A percentile compares a stretch with the other conserved stretches of the same genome.
These are phyloP conservation scores for Copidosoma aretas DNA, from an alignment of 2,888 invertebrate genomes.

Conservation along the genomic window DNA sequence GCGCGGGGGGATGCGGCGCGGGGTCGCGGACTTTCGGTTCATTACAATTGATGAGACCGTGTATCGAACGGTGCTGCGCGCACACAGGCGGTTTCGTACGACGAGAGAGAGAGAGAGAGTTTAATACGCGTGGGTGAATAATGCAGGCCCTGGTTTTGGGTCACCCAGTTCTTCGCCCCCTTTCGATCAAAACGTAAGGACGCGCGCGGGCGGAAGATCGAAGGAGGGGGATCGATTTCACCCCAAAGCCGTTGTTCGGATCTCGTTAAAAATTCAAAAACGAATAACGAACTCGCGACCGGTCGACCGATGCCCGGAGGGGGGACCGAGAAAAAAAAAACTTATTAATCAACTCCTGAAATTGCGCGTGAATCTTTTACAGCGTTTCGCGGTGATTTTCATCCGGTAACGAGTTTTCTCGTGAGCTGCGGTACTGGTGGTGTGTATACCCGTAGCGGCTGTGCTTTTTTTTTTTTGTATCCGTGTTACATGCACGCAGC, in stretches of 20 bases:
- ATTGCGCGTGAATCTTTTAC: conserved; percentile 25
- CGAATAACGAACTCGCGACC: not conserved
- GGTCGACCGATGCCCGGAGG: not conserved
- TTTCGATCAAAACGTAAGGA: too few relatives aligned
- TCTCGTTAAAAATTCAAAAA: not conserved
- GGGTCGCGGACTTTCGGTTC: too few relatives aligned
- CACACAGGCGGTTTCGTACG: too few relatives aligned
- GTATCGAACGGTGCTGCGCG: too few relatives aligned
- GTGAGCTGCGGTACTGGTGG: too few relatives aligned
- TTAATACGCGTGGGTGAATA: not conserved
- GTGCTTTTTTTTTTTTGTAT: not conserved
- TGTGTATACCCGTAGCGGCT: too few relatives aligned
- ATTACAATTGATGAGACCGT: not conserved
- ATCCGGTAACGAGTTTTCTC: conserved; percentile 13
- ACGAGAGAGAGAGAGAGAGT: too few relatives aligned
- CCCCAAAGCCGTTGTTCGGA: not conserved
- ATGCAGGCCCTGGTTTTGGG: not conserved
- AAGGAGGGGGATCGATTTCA: not conserved
- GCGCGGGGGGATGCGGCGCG: not conserved
- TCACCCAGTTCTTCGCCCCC: not conserved
- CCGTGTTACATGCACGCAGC: not conserved
- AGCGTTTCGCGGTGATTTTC: conserved; percentile 2
- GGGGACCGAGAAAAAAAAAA: conserved; percentile 1
- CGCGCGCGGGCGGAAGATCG: not conserved
- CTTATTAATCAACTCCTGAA: conserved; percentile 19